Conservation (phyloP, 2,888 invertebrate species). For the Nephrotoma flavescens region DNA sequence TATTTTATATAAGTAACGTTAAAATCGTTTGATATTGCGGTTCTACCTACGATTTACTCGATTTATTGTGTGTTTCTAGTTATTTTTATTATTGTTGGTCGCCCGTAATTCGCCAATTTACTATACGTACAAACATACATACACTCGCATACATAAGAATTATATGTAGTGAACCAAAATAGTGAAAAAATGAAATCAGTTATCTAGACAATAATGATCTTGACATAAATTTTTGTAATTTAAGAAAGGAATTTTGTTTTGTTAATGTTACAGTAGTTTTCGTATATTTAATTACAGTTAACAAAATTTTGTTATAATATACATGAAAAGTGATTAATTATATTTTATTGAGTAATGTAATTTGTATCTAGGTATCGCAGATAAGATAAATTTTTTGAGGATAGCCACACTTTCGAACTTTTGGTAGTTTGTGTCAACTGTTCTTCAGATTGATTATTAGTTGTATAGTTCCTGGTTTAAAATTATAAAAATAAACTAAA, state of each 20-base stretch:
- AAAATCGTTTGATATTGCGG: background rate
- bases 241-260: background rate
- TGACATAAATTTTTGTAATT: background rate
- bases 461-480: background rate
- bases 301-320: background rate
- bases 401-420: background rate
- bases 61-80: background rate
- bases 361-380: background rate
- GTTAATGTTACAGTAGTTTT: background rate
- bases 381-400: background rate
- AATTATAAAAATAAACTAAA: background rate
- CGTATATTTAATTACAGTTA: background rate
- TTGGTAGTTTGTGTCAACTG: background rate
- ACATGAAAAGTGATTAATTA: background rate
- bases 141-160: background rate
- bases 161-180: background rate
- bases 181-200: background rate
- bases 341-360: background rate
- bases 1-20: background rate
- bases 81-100: background rate
- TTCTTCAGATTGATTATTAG: background rate
- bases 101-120: background rate
- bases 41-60: background rate
- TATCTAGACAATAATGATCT: background rate
- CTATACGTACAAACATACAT: background rate